Percentiles rank a stretch among this genome's conserved stretches.
Conservation (phyloP, 2,113 vertebrate species). For the Sinosuthora webbiana region DNA sequence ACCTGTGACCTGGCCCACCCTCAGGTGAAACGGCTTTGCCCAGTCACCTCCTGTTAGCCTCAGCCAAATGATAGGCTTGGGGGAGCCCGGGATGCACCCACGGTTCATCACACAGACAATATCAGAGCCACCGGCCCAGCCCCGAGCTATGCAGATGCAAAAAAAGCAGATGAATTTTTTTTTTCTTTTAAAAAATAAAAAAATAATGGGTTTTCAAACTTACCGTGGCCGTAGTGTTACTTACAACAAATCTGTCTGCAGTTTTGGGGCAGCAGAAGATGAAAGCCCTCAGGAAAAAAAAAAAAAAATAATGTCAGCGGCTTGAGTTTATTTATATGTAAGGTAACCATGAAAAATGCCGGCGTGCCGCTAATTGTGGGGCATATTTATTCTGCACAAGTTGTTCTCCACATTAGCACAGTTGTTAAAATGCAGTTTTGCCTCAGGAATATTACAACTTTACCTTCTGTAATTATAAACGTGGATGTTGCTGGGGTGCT, state of each 20-base stretch:
- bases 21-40: slow-evolving; percentile 79
- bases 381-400: slow-evolving; percentile 69
- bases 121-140: slow-evolving; percentile 64
- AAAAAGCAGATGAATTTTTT: slow-evolving; percentile 61
- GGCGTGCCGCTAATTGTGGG: slow-evolving; percentile 72
- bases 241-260: slow-evolving; percentile 69
- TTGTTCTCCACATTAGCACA: slow-evolving; percentile 67
- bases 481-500: slow-evolving; percentile 20
- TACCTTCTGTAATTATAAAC: slow-evolving; percentile 67
- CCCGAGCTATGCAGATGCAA: slow-evolving; percentile 73
- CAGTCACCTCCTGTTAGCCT: slow-evolving; percentile 78
- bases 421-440: slow-evolving; percentile 61
- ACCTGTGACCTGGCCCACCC: slow-evolving; percentile 81
- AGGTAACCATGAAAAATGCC: slow-evolving; percentile 62
- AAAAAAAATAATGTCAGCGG: slow-evolving; percentile 37
- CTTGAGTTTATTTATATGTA: slow-evolving; percentile 64
- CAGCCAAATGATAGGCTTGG: slow-evolving; percentile 67
- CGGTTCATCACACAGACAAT: slow-evolving; percentile 66
- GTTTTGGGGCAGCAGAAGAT: slow-evolving; percentile 59
- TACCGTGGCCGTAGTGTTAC: slow-evolving; percentile 65
- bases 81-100: slow-evolving; percentile 33
- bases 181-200: no score
- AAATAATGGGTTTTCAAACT: slow-evolving; percentile 71
- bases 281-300: slow-evolving; percentile 64
- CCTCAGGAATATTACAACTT: slow-evolving; percentile 63